Evolutionary conservation across 2,113 vertebrate genomes (phyloP), one percentile per base, ranked within the genome.

Genomic region (Perca schrenkii): DNA sequence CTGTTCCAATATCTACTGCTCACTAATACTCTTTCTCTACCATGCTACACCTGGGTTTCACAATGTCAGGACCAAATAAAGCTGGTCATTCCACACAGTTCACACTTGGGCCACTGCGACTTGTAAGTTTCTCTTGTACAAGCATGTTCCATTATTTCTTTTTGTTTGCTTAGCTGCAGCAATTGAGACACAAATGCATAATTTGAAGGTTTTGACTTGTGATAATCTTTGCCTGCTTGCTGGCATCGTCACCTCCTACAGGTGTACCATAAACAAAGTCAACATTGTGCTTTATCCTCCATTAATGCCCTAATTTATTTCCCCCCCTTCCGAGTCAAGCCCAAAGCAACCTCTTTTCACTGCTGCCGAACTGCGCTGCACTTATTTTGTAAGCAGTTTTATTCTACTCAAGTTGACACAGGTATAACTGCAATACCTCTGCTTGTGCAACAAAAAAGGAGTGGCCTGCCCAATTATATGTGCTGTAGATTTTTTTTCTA

Each of bases 1-100:
- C 77, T 54, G 40, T 70, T 84, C 63, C 82, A 56, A 3, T 22
- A 74, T 83, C 56, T 72, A 40, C 65, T 58, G 63, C 77, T 67
- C 34, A 6, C 16, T 43, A 54, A 2, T 50, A 74, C 52, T 21
- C n/a, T 34, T 82, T 74, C 60, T 85, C 65, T 52, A 53, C 60
- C 69, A 8, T 5, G 49, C 69, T 50, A 47, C 10, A 47, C 58
- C 36, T 14, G 12, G 56, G 11, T 54, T 82, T 77, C 19, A 76
- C 58, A 74, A 69, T 3, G 34, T 77, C 54, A 47, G 57, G 61
- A 56, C 21, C 64, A 50, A 80, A 65, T 53, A 25, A 75, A 68
- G 61, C 53, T 15, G 11, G 75, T 62, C 40, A 14, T 0, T 54
- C 56, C 21, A 50, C 61, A 68, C 28, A 17, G 14, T 61, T 82